Conservation (phyloP, 1,140 invertebrate species). For the Nomia melanderi region DNA sequence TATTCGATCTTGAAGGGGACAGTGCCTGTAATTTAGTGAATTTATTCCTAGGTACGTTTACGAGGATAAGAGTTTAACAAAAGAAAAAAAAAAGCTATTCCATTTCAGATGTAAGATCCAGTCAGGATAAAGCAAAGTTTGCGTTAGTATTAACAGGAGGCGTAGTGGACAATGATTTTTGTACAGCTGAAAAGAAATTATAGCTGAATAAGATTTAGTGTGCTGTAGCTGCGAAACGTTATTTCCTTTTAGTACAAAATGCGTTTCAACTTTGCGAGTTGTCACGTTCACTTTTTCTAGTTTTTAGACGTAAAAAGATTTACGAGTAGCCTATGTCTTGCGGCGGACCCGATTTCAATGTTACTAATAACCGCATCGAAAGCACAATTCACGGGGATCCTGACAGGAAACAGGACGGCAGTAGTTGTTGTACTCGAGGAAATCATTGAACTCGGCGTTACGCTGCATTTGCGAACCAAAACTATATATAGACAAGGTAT, state of each 20-base stretch:
- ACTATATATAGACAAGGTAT: constrained; percentile 59
- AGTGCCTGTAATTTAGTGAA: constrained; percentile 67
- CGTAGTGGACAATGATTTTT: constrained; percentile 59
- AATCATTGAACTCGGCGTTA: constrained; percentile 48
- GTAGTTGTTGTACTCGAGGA: not conserved
- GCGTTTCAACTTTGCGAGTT: constrained; percentile 51
- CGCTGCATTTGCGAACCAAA: constrained; percentile 61
- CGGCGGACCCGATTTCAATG: constrained; percentile 49
- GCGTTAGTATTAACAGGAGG: constrained; percentile 54
- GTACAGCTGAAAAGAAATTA: constrained; percentile 54
- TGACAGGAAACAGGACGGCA: constrained; percentile 9
- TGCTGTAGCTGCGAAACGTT: constrained; percentile 57
- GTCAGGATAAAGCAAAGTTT: constrained; percentile 48
- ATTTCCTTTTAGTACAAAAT: constrained; percentile 65
- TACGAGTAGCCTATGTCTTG: constrained; percentile 46
- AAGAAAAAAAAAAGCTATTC: constrained; percentile 44
- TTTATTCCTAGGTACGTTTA: constrained; percentile 52
- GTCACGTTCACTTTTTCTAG: constrained; percentile 58
- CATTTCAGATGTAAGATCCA: constrained; percentile 44
- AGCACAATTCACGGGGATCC: constrained; percentile 39
- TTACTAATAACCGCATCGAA: constrained; percentile 17
- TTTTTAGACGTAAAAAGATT: constrained; percentile 55
- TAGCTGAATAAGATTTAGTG: constrained; percentile 57
- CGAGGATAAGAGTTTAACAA: constrained; percentile 32
- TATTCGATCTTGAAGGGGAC: constrained; percentile 55